Conservation (phyloP, 1,140 invertebrate genomes). For the Leptinotarsa defecta region DNA sequence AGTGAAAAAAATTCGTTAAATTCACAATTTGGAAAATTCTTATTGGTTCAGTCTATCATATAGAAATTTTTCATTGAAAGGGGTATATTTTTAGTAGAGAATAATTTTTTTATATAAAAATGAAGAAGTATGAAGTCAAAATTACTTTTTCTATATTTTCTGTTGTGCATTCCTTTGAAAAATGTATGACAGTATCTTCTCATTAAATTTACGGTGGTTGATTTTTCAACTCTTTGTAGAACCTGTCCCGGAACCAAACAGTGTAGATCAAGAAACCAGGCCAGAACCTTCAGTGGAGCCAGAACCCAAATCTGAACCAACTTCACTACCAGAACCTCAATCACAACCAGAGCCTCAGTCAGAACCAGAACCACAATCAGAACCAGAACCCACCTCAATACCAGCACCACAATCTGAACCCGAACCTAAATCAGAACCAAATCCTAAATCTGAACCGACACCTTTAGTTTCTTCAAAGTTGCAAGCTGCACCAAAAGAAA, state of each 20-base stretch:
- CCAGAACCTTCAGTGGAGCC: conserved; percentile 54
- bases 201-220: conserved; percentile 37
- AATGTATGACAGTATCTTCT: no score
- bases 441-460: conserved; percentile 55
- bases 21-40: no score
- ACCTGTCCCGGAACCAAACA: conserved; percentile 54
- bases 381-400: conserved; percentile 54
- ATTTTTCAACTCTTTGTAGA: conserved; percentile 61
- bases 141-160: no score
- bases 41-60: no score
- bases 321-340: conserved; percentile 48
- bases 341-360: conserved; percentile 55
- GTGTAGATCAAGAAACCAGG: conserved; percentile 47
- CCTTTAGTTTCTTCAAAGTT: conserved; percentile 47
- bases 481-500: conserved; percentile 36
- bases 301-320: conserved; percentile 51
- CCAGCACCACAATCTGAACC: conserved; percentile 56
- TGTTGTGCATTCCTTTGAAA: no score
- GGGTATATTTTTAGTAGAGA: no score
- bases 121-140: no score
- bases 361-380: conserved; percentile 54
- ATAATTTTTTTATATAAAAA: no score
- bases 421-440: conserved; percentile 56
- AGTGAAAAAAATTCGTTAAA: no score
- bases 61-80: no score